Conservation (phyloP, 2,888 invertebrate species). For the Cantharis rufa region DNA sequence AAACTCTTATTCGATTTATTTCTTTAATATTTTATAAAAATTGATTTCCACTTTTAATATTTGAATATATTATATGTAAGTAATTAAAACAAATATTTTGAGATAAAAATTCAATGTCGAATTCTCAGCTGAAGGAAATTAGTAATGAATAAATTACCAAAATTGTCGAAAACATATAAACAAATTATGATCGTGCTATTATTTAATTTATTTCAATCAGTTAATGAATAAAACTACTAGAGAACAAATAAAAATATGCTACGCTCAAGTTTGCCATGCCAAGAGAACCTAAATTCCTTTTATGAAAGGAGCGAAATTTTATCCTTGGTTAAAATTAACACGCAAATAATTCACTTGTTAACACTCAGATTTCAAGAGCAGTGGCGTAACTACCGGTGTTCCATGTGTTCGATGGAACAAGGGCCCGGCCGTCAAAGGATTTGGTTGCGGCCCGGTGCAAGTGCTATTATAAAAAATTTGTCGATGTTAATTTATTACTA, state of each 20-base stretch:
- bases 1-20: background rate
- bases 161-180: background rate
- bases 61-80: no score
- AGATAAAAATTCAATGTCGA: background rate
- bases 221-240: background rate
- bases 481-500: no score
- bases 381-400: no score
- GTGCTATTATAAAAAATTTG: no score
- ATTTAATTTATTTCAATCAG: background rate
- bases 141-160: background rate
- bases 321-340: background rate
- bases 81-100: background rate
- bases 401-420: no score
- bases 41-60: background rate
- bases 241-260: background rate
- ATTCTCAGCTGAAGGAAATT: background rate
- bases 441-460: no score
- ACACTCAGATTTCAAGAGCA: no score
- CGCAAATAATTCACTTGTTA: background rate
- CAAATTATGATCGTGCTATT: background rate
- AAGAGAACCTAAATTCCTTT: background rate
- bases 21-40: background rate
- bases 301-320: background rate
- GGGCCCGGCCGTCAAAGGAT: no score
- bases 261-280: background rate